Conservation (phyloP, 1,140 invertebrate genomes). For the Harpegnathos saltator region DNA sequence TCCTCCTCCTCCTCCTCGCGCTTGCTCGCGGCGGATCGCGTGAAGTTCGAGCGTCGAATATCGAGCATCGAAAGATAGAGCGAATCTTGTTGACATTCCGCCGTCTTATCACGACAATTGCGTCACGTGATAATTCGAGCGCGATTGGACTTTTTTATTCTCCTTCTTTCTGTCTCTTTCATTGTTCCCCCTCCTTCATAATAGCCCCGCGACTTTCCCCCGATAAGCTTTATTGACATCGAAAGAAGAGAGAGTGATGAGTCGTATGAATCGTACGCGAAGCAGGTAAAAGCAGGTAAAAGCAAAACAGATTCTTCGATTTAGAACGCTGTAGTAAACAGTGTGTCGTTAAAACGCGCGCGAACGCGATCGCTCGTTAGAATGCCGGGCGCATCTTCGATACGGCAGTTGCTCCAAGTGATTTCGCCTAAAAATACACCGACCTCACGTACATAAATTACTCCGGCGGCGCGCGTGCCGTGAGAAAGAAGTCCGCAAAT, state of each 20-base stretch:
- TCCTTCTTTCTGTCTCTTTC: not conserved
- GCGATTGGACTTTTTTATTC: not conserved
- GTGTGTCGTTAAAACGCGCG: constrained; percentile 34
- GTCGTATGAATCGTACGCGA: too few relatives aligned
- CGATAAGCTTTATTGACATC: not conserved
- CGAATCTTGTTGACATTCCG: too few relatives aligned
- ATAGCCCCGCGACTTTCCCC: not conserved
- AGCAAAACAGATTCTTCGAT: constrained; percentile 32
- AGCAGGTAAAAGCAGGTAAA: constrained; percentile 17
- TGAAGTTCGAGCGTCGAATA: not conserved
- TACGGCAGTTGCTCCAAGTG: constrained; percentile 1
- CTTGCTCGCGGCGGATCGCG: not conserved
- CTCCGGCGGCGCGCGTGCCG: constrained; percentile 12
- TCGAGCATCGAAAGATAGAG: too few relatives aligned
- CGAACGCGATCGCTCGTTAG: not conserved
- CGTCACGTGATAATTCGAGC: not conserved
- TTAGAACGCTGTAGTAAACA: constrained; percentile 37
- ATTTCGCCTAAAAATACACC: constrained; percentile 34
- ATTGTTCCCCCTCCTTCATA: too few relatives aligned
- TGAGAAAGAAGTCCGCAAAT: constrained; percentile 15
- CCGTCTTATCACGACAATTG: too few relatives aligned
- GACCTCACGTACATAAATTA: constrained; percentile 23
- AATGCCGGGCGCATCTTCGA: constrained; percentile 18
- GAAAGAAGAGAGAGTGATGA: too few relatives aligned
- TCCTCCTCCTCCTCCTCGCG: too few relatives aligned